Base-by-base conservation (phyloP, 2,888 invertebrate species). In the Drosophila leonis region DNA sequence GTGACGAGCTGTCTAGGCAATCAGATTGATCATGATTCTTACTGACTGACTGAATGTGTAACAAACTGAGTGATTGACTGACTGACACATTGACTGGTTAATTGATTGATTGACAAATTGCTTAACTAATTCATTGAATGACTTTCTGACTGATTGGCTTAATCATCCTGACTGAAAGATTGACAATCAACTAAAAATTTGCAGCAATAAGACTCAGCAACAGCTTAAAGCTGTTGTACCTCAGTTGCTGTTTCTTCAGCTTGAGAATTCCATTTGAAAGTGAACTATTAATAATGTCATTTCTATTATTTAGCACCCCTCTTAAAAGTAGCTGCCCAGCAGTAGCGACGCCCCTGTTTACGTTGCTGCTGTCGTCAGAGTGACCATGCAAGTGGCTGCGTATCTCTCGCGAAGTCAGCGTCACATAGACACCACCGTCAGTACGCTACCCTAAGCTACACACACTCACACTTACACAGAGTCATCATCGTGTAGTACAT, bases 301-400 rank as follows among this genome's bases (percentile, higher is more conserved):
- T 49, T 49, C 33, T 20, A 20, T 51, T 51, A 18, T 39, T 12
- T n/a, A 2, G 4, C 3, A 1, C n/a, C 56, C 72, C 52, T 31
- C 20, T 10, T 35, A 0, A 4, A 8, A 20, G 15, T 5, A 9
- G 4, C 0, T 4, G 0, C 9, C 0, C n/a, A n/a, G n/a, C n/a
- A n/a, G n/a, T n/a, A 13, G 27, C 39, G 24, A 33, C 59, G 74
- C 60, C 75, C 6, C 64, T 75, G 75, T 29, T 18, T n/a, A 9
- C 39, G 15, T 9, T 15, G 54, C 27, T 18, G 18, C 7, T 44
- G 66, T 27, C 31, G 18, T 20, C 33, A 13, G 35, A 49, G 33
- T 60, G 63, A 49, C 64, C 75, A 56, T 31, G 56, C 64, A 69
- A 52, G 59, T 67, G 72, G 35, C 59, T 59, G 48, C 52, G 42